These are phyloP conservation scores for Oncorhynchus mykiss DNA, from an alignment of 2,113 vertebrate genomes.

Conservation along the genomic window DNA sequence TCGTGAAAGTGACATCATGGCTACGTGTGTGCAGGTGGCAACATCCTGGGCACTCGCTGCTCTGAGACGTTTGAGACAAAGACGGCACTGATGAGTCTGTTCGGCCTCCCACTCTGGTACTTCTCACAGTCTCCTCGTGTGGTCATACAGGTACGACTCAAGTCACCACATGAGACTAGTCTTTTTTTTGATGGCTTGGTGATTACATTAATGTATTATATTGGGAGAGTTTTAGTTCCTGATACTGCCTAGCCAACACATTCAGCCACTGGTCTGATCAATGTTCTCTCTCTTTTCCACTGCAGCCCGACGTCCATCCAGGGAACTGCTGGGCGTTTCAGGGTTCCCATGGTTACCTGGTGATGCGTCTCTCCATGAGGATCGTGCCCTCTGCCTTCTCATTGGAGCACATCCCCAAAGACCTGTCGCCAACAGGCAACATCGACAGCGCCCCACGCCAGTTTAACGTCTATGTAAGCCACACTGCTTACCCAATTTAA, in stretches of 20 bases:
- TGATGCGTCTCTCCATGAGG: constrained; percentile 84
- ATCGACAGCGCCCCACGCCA: constrained; percentile 87
- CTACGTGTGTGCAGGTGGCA: constrained; percentile 79
- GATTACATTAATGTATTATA: no score
- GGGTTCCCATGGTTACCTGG: constrained; percentile 86
- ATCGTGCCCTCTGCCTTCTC: constrained; percentile 83
- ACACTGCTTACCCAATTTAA: not conserved
- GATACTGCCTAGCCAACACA: no score
- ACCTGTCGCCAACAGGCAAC: constrained; percentile 81
- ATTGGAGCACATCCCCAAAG: constrained; percentile 88
- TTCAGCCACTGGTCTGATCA: not conserved
- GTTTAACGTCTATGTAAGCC: constrained; percentile 84
- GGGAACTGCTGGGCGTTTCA: constrained; percentile 98
- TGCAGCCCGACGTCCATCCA: constrained; percentile 89
- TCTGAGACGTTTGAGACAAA: constrained; percentile 88
- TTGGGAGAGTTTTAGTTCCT: no score
- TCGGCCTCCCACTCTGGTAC: constrained; percentile 80
- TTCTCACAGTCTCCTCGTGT: constrained; percentile 92
- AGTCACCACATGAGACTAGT: not conserved
- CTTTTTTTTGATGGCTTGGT: not conserved
- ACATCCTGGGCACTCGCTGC: constrained; percentile 89
- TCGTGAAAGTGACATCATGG: not conserved
- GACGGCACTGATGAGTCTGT: constrained; percentile 72
- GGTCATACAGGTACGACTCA: constrained; percentile 87
- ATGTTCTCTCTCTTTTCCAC: not conserved